A percentile compares a stretch with the other conserved stretches of the same genome.
Conservation (phyloP, 2,888 invertebrate genomes). For the Torymus auratus region DNA sequence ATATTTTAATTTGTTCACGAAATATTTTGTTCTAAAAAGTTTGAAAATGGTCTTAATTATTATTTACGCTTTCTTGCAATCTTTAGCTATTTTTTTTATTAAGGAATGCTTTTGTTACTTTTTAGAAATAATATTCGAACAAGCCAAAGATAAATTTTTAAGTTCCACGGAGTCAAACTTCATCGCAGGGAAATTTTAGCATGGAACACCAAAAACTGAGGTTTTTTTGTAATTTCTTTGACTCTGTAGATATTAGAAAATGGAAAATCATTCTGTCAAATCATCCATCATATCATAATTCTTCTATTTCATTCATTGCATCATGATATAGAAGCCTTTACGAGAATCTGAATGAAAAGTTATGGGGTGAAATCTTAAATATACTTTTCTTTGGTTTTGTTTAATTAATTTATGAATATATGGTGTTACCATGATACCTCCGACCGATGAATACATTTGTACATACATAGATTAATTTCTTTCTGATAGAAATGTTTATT, state of each 20-base stretch:
- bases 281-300: constrained; percentile 30
- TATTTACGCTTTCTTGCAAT: neutral
- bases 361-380: constrained; percentile 11
- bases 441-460: neutral
- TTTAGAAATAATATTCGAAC: constrained; percentile 55
- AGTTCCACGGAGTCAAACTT: constrained; percentile 52
- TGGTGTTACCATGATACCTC: neutral
- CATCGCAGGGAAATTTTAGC: constrained; percentile 49
- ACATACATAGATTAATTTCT: constrained; percentile 1
- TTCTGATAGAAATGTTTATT: constrained; percentile 11
- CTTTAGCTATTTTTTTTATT: constrained; percentile 20
- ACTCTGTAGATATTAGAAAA: constrained; percentile 52
- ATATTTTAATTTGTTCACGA: neutral
- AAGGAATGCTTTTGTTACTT: constrained; percentile 48
- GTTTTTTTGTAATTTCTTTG: constrained; percentile 50
- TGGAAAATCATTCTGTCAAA: constrained; percentile 28
- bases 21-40: neutral
- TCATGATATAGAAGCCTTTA: constrained; percentile 11
- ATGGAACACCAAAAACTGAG: constrained; percentile 42
- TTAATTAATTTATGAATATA: constrained; percentile 5
- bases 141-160: constrained; percentile 54
- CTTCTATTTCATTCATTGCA: constrained; percentile 31
- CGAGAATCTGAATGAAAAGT: constrained; percentile 8
- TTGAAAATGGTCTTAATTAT: neutral
- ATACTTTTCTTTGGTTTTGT: constrained; percentile 49